phyloP scores from a whole-genome alignment of 2,113 vertebrate species.

The Sapayoa aenigma region DNA sequence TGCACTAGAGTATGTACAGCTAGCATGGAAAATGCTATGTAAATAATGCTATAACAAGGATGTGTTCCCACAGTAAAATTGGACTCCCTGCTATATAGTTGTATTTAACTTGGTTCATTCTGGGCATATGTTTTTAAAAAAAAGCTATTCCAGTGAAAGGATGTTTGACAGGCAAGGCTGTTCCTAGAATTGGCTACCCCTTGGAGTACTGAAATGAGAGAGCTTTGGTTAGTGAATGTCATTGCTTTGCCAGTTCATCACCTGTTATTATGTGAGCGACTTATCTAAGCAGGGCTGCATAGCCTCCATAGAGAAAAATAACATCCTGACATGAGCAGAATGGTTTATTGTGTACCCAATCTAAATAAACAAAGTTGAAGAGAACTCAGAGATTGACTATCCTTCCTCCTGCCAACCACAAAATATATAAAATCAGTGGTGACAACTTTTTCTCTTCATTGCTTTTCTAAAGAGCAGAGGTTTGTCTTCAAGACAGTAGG shows the following conservation, averaged over 20 bases:
- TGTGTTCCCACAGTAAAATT: constrained; percentile 19
- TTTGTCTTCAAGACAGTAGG: background rate
- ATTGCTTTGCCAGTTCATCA: constrained; percentile 25
- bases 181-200: constrained; percentile 15
- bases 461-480: background rate
- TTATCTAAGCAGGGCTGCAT: constrained; percentile 9
- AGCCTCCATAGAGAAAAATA: constrained; percentile 29
- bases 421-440: background rate
- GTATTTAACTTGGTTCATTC: constrained; percentile 35
- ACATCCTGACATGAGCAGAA: constrained; percentile 7
- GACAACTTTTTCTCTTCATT: background rate
- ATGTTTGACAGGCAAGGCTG: background rate
- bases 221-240: constrained; percentile 21
- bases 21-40: constrained; percentile 19
- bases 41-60: constrained; percentile 30
- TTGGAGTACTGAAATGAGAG: constrained; percentile 37
- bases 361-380: constrained; percentile 32
- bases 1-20: background rate
- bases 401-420: background rate
- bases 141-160: background rate
- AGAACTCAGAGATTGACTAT: background rate
- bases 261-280: background rate
- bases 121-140: background rate
- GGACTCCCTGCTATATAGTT: constrained; percentile 35
- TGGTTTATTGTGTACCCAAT: background rate